A percentile compares a stretch with the other conserved stretches of the same genome.
Evolutionary conservation across 2,888 invertebrate species (phyloP).

Genomic region (Julus scanicus): DNA sequence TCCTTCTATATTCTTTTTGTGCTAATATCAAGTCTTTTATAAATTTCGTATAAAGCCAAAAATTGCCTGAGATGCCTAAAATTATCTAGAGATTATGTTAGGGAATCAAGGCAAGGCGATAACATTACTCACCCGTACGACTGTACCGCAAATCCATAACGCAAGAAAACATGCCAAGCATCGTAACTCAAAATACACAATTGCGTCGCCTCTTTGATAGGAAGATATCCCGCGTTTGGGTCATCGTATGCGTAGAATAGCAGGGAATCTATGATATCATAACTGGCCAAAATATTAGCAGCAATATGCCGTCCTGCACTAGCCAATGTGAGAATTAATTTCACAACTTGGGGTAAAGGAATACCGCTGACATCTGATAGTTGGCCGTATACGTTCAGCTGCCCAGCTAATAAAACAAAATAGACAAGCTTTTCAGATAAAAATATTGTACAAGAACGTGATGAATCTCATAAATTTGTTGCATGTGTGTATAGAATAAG

Average conservation of each 20-base stretch:
- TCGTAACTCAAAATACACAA: constrained; percentile 68
- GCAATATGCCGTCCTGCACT: constrained; percentile 73
- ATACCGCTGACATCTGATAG: constrained; percentile 67
- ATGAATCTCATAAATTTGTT: not conserved
- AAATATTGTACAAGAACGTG: not conserved
- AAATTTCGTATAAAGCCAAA: too few species aligned
- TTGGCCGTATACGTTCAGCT: not conserved
- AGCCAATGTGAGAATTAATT: constrained; percentile 78
- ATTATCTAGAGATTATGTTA: too few species aligned
- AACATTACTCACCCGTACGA: constrained; percentile 61
- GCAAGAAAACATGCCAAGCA: constrained; percentile 71
- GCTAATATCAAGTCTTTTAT: too few species aligned
- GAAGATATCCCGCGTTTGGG: constrained; percentile 62
- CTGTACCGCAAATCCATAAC: constrained; percentile 70
- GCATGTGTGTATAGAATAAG: too few species aligned
- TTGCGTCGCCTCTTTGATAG: constrained; percentile 62
- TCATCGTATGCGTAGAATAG: constrained; percentile 63
- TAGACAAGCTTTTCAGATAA: not conserved
- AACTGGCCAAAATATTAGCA: constrained; percentile 69
- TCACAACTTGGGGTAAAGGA: constrained; percentile 78
- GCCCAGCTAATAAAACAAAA: not conserved
- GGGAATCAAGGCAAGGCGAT: too few species aligned
- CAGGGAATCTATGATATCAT: constrained; percentile 62
- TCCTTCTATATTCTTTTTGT: too few species aligned
- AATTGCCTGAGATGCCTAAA: too few species aligned